phyloP scores from a whole-genome alignment of 2,113 vertebrate species.

The Lophotis ruficrista region DNA sequence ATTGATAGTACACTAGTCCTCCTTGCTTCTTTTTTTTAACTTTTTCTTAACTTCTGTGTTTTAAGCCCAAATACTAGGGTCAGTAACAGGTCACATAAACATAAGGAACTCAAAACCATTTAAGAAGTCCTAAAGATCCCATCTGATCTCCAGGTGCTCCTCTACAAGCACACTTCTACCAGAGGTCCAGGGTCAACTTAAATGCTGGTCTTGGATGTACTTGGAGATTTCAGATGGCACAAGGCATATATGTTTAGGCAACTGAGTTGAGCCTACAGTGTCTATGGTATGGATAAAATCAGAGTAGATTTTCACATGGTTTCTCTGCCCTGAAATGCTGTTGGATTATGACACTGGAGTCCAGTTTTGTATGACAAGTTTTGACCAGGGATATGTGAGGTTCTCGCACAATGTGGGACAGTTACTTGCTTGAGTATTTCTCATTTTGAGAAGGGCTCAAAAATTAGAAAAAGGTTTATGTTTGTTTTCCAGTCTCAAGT shows the following conservation, averaged over 20 bases:
- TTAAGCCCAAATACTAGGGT: neutral
- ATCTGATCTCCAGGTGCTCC: neutral
- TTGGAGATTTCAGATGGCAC: neutral
- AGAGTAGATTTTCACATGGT: neutral
- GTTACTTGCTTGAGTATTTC: neutral
- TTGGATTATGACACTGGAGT: neutral
- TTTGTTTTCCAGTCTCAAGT: neutral
- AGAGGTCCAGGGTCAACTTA: neutral
- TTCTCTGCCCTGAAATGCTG: neutral
- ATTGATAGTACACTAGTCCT: neutral
- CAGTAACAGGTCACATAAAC: neutral
- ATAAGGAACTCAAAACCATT: neutral
- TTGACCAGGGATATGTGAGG: neutral
- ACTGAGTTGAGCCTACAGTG: neutral
- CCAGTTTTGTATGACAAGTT: neutral
- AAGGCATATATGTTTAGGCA: neutral
- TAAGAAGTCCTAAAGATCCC: neutral
- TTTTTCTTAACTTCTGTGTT: neutral
- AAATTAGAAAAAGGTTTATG: neutral
- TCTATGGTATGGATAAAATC: neutral
- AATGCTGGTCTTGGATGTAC: neutral
- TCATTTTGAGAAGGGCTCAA: neutral
- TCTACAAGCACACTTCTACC: neutral
- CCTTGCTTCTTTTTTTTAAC: neutral
- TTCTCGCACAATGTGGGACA: neutral